Percentiles rank a stretch among this genome's conserved stretches.
These are phyloP conservation scores for Peromyscus melanophrys DNA, from an alignment of 2,797 vertebrate genomes.

Conservation along the genomic window DNA sequence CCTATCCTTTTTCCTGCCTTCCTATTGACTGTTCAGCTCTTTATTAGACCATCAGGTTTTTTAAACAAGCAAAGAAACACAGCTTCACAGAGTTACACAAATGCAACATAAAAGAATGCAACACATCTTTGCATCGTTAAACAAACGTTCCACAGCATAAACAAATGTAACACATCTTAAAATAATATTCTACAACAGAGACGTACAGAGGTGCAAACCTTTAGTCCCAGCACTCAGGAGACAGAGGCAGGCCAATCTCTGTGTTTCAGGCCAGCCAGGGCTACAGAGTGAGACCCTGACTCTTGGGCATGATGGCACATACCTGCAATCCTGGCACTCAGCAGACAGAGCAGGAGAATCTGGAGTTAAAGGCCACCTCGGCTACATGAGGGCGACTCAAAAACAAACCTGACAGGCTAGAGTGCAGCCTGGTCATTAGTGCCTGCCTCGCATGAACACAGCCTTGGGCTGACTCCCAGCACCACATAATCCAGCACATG, in stretches of 20 bases:
- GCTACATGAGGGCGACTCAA: not conserved
- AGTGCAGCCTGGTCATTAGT: not conserved
- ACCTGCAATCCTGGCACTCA: not conserved
- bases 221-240: not conserved
- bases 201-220: not conserved
- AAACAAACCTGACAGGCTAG: not conserved
- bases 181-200: not conserved
- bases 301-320: not conserved
- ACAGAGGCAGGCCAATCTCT: not conserved
- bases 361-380: not conserved
- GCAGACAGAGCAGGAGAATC: not conserved
- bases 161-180: too few relatives aligned
- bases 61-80: too few relatives aligned
- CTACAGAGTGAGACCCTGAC: not conserved
- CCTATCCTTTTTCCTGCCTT: too few relatives aligned
- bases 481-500: not conserved
- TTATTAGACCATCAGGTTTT: too few relatives aligned
- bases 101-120: too few relatives aligned
- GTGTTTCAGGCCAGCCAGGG: not conserved
- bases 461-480: not conserved
- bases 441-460: not conserved
- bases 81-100: too few relatives aligned
- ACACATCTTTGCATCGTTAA: too few relatives aligned
- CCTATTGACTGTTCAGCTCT: too few relatives aligned
- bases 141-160: too few relatives aligned